Conservation (phyloP, 2,797 vertebrate genomes). For the Chaetodon trifasciatus region DNA sequence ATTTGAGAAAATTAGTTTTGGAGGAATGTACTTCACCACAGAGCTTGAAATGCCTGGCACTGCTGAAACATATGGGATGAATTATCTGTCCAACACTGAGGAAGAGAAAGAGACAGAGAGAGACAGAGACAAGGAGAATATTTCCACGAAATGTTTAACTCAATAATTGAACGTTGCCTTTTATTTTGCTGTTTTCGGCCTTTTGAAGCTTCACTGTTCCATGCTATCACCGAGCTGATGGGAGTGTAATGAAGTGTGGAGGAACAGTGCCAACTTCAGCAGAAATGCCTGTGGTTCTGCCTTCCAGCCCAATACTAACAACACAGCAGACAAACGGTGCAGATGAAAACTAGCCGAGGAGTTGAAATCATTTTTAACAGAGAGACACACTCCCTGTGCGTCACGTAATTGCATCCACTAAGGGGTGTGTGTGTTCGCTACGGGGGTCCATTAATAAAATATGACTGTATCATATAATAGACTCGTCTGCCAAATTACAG, state of each 20-base stretch:
- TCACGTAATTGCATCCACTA: slow-evolving; percentile 82
- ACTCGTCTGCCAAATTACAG: slow-evolving; percentile 85
- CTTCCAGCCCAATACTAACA: slow-evolving; percentile 58
- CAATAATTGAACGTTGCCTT: slow-evolving; percentile 62
- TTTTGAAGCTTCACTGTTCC: slow-evolving; percentile 59
- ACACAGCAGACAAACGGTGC: slow-evolving; percentile 56
- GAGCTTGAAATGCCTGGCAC: slow-evolving; percentile 72
- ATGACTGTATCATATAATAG: slow-evolving; percentile 86
- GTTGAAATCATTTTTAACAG: slow-evolving; percentile 76
- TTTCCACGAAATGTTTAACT: slow-evolving; percentile 65
- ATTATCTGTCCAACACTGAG: slow-evolving; percentile 75
- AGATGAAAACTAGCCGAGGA: slow-evolving; percentile 70
- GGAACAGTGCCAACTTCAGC: slow-evolving; percentile 70
- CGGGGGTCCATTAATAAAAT: slow-evolving; percentile 85
- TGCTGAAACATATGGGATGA: slow-evolving; percentile 77
- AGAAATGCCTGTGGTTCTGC: slow-evolving; percentile 68
- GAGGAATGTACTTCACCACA: slow-evolving; percentile 56
- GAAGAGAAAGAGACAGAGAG: slow-evolving; percentile 47
- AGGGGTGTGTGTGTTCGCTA: slow-evolving; percentile 79
- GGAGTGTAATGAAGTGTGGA: slow-evolving; percentile 74
- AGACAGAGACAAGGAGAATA: slow-evolving; percentile 55
- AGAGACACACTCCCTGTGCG: slow-evolving; percentile 69
- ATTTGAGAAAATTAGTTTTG: slow-evolving; percentile 61
- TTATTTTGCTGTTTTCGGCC: slow-evolving; percentile 63
- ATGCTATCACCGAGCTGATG: slow-evolving; percentile 62